phyloP scores from a whole-genome alignment of 1,140 invertebrate genomes.

The Pseudomyrmex flavicornis region DNA sequence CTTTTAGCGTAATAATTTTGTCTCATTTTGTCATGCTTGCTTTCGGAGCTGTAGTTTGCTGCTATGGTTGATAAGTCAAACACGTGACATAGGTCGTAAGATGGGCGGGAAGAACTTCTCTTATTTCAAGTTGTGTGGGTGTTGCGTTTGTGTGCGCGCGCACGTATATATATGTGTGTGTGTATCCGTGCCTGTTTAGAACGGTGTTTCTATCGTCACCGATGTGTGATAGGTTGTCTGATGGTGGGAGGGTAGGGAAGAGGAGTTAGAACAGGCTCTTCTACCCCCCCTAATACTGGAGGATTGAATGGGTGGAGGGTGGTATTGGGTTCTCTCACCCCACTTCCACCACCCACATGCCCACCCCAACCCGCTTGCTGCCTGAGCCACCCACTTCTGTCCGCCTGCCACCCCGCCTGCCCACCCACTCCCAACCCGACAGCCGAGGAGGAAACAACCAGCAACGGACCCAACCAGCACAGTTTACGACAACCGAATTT shows the following conservation, averaged over 20 bases:
- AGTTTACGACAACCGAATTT: slow-evolving; percentile 77
- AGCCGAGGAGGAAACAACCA: slow-evolving; percentile 85
- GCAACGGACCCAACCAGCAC: slow-evolving; percentile 77
- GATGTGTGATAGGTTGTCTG: slow-evolving; percentile 50
- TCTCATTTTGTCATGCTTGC: too few species aligned
- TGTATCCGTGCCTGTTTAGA: slow-evolving; percentile 36
- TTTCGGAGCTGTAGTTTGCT: too few species aligned
- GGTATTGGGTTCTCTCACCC: slow-evolving; percentile 82
- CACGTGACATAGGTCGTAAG: not conserved
- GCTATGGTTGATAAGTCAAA: too few species aligned
- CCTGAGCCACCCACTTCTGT: slow-evolving; percentile 78
- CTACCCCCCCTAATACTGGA: slow-evolving; percentile 79
- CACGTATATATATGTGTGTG: not conserved
- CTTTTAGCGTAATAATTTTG: too few species aligned
- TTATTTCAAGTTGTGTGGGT: not conserved
- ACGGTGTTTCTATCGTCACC: not conserved
- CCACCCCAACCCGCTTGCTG: slow-evolving; percentile 72
- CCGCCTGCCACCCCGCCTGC: slow-evolving; percentile 84
- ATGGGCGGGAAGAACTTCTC: slow-evolving; percentile 34
- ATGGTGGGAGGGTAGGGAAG: slow-evolving; percentile 38
- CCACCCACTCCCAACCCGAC: slow-evolving; percentile 85
- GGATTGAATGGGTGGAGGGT: slow-evolving; percentile 81
- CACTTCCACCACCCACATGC: slow-evolving; percentile 77
- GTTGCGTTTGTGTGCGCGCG: not conserved
- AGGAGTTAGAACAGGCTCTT: slow-evolving; percentile 70